Evolutionary conservation across 2,797 vertebrate genomes (phyloP).

Genomic region (Aplochiton taeniatus): DNA sequence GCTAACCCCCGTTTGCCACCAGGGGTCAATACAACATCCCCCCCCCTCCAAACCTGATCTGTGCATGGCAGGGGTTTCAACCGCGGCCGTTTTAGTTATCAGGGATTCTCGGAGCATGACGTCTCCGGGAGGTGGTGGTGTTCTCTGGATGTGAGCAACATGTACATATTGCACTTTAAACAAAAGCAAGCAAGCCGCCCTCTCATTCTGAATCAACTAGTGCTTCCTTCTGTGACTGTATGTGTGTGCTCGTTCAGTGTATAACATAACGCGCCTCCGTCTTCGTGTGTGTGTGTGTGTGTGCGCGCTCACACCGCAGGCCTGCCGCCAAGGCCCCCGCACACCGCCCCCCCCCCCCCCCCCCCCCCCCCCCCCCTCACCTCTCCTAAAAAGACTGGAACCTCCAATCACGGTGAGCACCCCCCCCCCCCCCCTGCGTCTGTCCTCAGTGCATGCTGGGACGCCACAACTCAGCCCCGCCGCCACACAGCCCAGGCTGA

Average conservation of each 20-base stretch:
- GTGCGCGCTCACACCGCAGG: constrained; percentile 22
- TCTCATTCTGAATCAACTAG: constrained; percentile 74
- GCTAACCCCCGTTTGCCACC: constrained; percentile 46
- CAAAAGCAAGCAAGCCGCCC: constrained; percentile 47
- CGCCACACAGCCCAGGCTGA: constrained; percentile 55
- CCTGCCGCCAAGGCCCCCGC: constrained; percentile 25
- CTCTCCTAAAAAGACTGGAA: constrained; percentile 28
- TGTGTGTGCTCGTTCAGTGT: constrained; percentile 28
- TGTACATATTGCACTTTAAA: constrained; percentile 81
- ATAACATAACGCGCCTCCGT: constrained; percentile 12
- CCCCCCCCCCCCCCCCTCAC: constrained; percentile 36
- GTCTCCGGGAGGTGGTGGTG: constrained; percentile 50
- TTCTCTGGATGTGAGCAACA: constrained; percentile 61
- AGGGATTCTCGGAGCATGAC: constrained; percentile 67
- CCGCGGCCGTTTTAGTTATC: constrained; percentile 64
- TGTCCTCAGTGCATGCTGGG: constrained; percentile 73
- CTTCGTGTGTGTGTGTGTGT: constrained; percentile 16
- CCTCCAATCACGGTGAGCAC: constrained; percentile 53
- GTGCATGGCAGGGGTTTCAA: constrained; percentile 34
- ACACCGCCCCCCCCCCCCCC: no score
- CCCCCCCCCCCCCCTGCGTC: constrained; percentile 27
- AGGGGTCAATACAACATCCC: constrained; percentile 45
- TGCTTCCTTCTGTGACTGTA: constrained; percentile 70
- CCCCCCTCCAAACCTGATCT: constrained; percentile 9
- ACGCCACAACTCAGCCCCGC: constrained; percentile 56